phyloP scores from a whole-genome alignment of 2,113 vertebrate genomes.

The Hydropotes inermis region DNA sequence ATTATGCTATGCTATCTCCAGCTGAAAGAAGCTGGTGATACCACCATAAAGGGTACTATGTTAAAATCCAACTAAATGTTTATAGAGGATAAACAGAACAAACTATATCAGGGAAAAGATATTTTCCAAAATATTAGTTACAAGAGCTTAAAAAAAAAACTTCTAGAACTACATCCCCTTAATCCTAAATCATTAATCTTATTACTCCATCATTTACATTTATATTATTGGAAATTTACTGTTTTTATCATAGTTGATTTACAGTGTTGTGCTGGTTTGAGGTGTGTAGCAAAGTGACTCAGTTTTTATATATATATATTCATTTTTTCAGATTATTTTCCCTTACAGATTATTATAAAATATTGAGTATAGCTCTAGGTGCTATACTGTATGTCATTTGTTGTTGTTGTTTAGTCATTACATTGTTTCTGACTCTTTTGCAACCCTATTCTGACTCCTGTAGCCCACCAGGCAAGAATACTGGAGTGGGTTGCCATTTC shows the following conservation, averaged over 20 bases:
- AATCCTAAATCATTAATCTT: neutral
- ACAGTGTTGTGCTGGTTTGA: neutral
- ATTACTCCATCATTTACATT: neutral
- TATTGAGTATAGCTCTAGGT: neutral
- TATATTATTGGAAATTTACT: neutral
- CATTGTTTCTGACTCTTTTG: neutral
- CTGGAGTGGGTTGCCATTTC: too few species aligned
- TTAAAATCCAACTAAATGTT: neutral
- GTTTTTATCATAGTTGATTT: neutral
- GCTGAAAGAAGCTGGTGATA: neutral
- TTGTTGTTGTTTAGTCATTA: neutral
- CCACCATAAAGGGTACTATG: neutral
- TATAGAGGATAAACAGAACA: neutral
- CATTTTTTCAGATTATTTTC: neutral
- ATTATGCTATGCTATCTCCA: neutral
- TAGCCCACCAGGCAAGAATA: too few species aligned
- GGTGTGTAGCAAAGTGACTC: neutral
- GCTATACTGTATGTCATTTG: neutral
- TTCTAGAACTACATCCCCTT: neutral
- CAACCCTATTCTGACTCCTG: too few species aligned
- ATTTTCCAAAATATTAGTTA: neutral
- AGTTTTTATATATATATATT: neutral
- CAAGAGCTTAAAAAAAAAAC: neutral
- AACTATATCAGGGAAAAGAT: neutral
- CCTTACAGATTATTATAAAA: neutral